Evolutionary conservation across 2,888 invertebrate species (phyloP).

Genomic region (Drosophila putrida): DNA sequence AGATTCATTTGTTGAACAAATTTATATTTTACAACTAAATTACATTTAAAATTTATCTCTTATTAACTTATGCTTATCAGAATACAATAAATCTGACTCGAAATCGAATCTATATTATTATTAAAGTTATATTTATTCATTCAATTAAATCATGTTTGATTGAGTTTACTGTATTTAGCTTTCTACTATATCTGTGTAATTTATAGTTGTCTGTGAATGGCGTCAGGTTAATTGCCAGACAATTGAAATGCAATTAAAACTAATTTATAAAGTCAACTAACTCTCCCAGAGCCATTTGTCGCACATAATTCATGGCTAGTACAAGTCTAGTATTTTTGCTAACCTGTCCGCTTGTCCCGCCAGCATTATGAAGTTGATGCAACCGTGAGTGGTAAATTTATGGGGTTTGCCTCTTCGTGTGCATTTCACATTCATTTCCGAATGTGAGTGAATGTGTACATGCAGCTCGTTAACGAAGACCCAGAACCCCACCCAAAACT

Average conservation of each 20-base stretch:
- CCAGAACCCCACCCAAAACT: background rate
- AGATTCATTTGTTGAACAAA: too few relatives aligned
- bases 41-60: too few relatives aligned
- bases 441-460: conserved; percentile 24
- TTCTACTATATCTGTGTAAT: conserved; percentile 13
- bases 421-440: conserved; percentile 73
- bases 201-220: conserved; percentile 25
- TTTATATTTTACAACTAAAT: too few relatives aligned
- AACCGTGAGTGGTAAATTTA: conserved; percentile 55
- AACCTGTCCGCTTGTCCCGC: conserved; percentile 20
- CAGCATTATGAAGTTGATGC: conserved; percentile 56
- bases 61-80: too few relatives aligned
- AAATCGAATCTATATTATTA: too few relatives aligned
- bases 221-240: conserved; percentile 65
- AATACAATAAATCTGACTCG: too few relatives aligned
- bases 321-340: conserved; percentile 19
- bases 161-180: background rate
- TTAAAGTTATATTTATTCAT: background rate
- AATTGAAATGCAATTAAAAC: conserved; percentile 76
- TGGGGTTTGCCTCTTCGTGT: conserved; percentile 66
- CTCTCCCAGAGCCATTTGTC: conserved; percentile 49
- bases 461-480: conserved; percentile 72
- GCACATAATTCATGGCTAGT: conserved; percentile 57
- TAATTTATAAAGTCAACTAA: conserved; percentile 59
- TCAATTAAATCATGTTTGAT: background rate